Evolutionary conservation across 2,888 invertebrate genomes (phyloP), one percentile per base, ranked within the genome.

Genomic region (Chorisops tibialis): DNA sequence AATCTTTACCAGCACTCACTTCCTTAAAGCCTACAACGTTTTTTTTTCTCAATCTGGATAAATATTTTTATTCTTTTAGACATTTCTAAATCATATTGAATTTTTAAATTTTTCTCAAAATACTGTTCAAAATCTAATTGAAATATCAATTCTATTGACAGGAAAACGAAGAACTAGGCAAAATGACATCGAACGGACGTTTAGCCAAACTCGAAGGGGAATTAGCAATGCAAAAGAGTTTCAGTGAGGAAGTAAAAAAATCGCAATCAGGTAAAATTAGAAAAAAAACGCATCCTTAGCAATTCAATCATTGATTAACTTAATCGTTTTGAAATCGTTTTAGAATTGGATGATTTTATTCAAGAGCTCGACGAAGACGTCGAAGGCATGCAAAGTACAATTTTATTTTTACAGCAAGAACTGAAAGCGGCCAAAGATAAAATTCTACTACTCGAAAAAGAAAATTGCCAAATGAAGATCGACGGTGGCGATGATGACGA

Each of bases 301-400:
- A 37, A 37, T 9, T 9, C 37, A 11, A 11, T 11, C 37, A 37
- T 11, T 39, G 62, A 39, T 11, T 12, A 58, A 49, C 45, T 4
- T 35, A 45, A 12, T n/a, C 12, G 11, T 59, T 30, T 58, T 30
- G 11, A 24, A 48, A 30, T 24, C 14, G 18, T 56, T 58, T 54
- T 84, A 92, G 97, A 98, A 79, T 79, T 96, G 71, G 97, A 97
- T 74, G 95, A 96, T 75, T 92, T 96, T 76, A 83, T 98, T 50
- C 91, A 94, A 77, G 97, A 97, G 76, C 79, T 97, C 66, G 98
- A 98, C 73, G 96, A 96, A 78, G 96, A 97, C 76, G 92, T 96
- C 39, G 98, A 98, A 79, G 96, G 96, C 19, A 95, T 98, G 95
- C 97, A 97, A 81, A 93, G 95, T 75, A 96, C 96, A 66, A 96